Percentiles rank a stretch among this genome's conserved stretches.
phyloP scores from a whole-genome alignment of 1,140 invertebrate species.

The Pachyrhynchus sulphureomaculatus region DNA sequence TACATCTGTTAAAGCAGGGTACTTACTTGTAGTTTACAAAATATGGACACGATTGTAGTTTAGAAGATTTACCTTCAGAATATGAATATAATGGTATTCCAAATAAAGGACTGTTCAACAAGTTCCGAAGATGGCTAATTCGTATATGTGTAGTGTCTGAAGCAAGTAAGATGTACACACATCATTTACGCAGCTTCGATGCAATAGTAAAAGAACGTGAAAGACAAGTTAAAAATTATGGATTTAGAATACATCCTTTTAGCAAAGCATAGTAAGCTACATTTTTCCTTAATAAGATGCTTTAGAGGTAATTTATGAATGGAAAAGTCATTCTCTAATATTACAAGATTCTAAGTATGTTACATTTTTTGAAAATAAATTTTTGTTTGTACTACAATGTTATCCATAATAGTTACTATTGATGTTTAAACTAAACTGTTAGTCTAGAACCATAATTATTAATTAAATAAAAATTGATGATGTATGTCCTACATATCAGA shows the following conservation, averaged over 20 bases:
- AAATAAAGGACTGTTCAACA: constrained; percentile 15
- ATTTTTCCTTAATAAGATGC: no score
- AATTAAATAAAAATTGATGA: no score
- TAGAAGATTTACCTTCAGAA: constrained; percentile 33
- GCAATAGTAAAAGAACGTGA: constrained; percentile 41
- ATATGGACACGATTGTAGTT: constrained; percentile 40
- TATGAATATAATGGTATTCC: constrained; percentile 32
- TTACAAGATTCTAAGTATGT: no score
- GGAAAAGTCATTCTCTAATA: no score
- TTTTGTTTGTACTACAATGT: no score
- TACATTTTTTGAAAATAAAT: no score
- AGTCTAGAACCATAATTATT: no score
- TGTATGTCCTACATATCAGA: no score
- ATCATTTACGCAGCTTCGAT: constrained; percentile 41
- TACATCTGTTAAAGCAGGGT: no score
- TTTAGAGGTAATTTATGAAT: no score
- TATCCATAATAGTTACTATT: no score
- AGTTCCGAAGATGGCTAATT: constrained; percentile 26
- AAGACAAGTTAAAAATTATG: constrained; percentile 37
- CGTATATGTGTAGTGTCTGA: constrained; percentile 38
- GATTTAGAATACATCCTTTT: constrained; percentile 42
- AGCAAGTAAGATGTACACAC: constrained; percentile 40
- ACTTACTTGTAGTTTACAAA: constrained; percentile 42
- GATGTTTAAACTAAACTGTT: no score
- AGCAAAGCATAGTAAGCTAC: constrained; percentile 40